Base-by-base conservation (phyloP, 2,113 vertebrate genomes). In the Chaenogobius annularis region DNA sequence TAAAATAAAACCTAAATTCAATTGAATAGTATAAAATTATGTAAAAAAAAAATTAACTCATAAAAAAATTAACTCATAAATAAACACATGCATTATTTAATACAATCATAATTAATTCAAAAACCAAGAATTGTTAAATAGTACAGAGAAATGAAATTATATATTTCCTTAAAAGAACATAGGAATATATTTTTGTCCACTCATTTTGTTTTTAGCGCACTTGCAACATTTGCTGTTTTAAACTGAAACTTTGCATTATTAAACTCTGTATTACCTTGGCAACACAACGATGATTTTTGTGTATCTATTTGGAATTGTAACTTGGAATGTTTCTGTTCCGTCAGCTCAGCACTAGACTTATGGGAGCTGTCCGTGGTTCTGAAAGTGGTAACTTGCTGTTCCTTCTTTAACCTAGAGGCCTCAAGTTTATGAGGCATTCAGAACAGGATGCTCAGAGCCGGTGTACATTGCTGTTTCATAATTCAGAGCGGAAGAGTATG, bases 281-380 rank as follows among this genome's bases (percentile, higher is more conserved):
- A 23, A 31, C 26, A 31, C 1, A 4, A 31, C 26, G 4, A 4
- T 31, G n/a, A 31, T 31, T 31, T 31, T 31, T 31, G 26, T 31
- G 26, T 31, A 2, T 31, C 2, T 31, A 31, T 31, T 4, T 31
- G 26, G 2, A 31, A 56, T 23, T 35, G 13, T 62, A 0, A 62
- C 13, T 31, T 31, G 26, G 10, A 54, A 54, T 40, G 2, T 10
- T 10, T 20, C 19, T 20, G 17, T 20, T n/a, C 50, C 1, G 8
- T 10, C 23, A 20, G 14, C 46, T 43, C 7, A 17, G 23, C 7
- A 14, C 11, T 10, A 3, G 12, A 17, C 17, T 43, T 26, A 0
- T 31, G 2, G 78, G 66, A 85, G 78, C 84, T 83, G 65, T 85
- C 82, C 76, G 20, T 68, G 82, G 77, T 86, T 73, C 82, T 84